A percentile compares a stretch with the other conserved stretches of the same genome.
Evolutionary conservation across 2,888 invertebrate genomes (phyloP).

Genomic region (Strigamia maritima): DNA sequence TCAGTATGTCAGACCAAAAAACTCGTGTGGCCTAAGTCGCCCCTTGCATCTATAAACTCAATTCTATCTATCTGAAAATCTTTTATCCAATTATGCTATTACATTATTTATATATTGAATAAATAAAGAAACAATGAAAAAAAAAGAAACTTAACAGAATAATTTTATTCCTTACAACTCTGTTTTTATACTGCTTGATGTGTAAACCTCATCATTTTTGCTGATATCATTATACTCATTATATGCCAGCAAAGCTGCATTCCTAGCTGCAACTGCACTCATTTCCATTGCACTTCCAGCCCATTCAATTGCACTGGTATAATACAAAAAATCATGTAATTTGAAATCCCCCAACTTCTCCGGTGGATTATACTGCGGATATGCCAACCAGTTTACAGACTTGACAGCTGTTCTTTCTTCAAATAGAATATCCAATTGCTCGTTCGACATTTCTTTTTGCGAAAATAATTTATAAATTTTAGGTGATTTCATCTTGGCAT

Average conservation of each 20-base stretch:
- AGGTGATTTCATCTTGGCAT: slow-evolving; percentile 47
- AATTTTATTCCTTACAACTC: not conserved
- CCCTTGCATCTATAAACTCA: no score
- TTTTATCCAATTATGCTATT: no score
- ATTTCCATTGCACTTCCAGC: slow-evolving; percentile 68
- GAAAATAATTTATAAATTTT: slow-evolving; percentile 62
- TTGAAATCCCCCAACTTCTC: slow-evolving; percentile 54
- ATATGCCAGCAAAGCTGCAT: slow-evolving; percentile 60
- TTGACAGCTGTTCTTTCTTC: slow-evolving; percentile 49
- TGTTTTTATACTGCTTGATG: not conserved
- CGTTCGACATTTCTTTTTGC: slow-evolving; percentile 53
- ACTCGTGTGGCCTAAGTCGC: no score
- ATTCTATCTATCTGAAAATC: no score
- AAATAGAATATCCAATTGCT: slow-evolving; percentile 57
- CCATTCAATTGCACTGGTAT: slow-evolving; percentile 64
- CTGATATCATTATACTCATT: slow-evolving; percentile 49
- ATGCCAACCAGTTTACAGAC: slow-evolving; percentile 58
- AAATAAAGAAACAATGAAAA: no score
- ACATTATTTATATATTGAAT: no score
- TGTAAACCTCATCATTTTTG: not conserved
- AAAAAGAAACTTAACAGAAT: no score
- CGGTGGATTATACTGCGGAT: slow-evolving; percentile 57
- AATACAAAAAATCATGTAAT: slow-evolving; percentile 58
- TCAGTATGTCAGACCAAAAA: no score
- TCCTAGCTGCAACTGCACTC: slow-evolving; percentile 61